A percentile compares a stretch with the other conserved stretches of the same genome.
phyloP scores from a whole-genome alignment of 2,888 invertebrate species.

The Heliconius charithonia region DNA sequence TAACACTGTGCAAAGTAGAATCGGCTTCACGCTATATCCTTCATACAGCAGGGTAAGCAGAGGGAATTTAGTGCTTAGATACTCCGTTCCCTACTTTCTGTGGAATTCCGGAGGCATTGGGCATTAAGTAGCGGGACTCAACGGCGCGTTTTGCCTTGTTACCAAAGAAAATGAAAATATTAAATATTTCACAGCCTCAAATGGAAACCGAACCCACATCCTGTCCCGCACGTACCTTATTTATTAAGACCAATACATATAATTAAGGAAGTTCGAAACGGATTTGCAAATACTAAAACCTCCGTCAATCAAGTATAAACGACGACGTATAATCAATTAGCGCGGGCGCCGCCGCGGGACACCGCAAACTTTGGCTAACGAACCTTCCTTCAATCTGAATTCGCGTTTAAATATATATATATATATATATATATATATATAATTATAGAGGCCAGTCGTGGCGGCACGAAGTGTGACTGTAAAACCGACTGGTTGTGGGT shows the following conservation, averaged over 20 bases:
- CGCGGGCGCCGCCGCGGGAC: slow-evolving; percentile 31
- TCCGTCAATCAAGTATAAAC: slow-evolving; percentile 20
- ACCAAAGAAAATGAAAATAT: background rate
- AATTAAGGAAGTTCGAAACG: background rate
- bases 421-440: slow-evolving; percentile 26
- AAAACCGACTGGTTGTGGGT: too few relatives aligned
- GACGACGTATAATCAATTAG: slow-evolving; percentile 27
- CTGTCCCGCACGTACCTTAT: background rate
- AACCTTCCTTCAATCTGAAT: slow-evolving; percentile 23
- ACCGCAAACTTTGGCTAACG: slow-evolving; percentile 34
- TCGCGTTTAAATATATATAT: slow-evolving; percentile 27
- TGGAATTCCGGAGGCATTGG: too few relatives aligned
- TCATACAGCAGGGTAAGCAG: too few relatives aligned
- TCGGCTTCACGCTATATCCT: too few relatives aligned
- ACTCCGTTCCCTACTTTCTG: too few relatives aligned
- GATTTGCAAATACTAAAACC: background rate
- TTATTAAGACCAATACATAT: background rate
- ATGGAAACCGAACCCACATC: background rate
- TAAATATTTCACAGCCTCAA: too few relatives aligned
- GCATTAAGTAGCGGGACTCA: background rate
- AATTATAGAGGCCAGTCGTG: background rate
- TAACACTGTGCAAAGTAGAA: too few relatives aligned
- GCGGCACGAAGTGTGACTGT: too few relatives aligned
- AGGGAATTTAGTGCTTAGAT: too few relatives aligned
- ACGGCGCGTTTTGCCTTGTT: background rate